Conservation (phyloP, 2,113 vertebrate species). For the Strigops habroptila region DNA sequence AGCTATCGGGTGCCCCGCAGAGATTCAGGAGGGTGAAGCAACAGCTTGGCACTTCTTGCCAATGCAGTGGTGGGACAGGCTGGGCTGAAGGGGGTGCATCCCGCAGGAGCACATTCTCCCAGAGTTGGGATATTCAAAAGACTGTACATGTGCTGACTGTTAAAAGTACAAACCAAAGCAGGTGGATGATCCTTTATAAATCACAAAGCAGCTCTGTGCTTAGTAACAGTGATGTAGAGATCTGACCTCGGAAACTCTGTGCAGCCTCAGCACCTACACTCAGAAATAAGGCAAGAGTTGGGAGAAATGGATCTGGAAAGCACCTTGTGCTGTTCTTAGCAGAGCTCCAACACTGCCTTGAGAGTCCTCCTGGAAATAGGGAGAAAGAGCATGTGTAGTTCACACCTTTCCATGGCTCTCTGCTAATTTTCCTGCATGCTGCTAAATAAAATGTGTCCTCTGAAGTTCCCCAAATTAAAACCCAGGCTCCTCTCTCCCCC, state of each 20-base stretch:
- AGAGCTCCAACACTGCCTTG: neutral
- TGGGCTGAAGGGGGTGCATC: neutral
- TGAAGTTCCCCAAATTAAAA: neutral
- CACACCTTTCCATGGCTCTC: neutral
- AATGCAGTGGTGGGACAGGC: neutral
- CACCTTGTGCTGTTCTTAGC: neutral
- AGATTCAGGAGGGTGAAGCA: neutral
- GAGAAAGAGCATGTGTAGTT: neutral
- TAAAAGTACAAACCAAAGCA: neutral
- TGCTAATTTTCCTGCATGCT: neutral
- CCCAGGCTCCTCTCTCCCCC: neutral
- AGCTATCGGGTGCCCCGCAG: neutral
- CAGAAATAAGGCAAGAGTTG: neutral
- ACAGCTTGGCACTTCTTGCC: neutral
- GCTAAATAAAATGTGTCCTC: neutral
- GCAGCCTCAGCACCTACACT: neutral
- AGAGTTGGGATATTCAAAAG: neutral
- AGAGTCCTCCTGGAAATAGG: neutral
- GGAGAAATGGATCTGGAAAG: neutral
- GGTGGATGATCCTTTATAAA: neutral
- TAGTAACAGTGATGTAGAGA: neutral
- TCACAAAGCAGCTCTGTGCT: neutral
- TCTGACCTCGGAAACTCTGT: neutral
- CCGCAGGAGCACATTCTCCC: rapidly evolving
- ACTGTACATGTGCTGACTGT: neutral